Conservation (phyloP, 2,888 invertebrate genomes). For the Dicroscelio sp. region DNA sequence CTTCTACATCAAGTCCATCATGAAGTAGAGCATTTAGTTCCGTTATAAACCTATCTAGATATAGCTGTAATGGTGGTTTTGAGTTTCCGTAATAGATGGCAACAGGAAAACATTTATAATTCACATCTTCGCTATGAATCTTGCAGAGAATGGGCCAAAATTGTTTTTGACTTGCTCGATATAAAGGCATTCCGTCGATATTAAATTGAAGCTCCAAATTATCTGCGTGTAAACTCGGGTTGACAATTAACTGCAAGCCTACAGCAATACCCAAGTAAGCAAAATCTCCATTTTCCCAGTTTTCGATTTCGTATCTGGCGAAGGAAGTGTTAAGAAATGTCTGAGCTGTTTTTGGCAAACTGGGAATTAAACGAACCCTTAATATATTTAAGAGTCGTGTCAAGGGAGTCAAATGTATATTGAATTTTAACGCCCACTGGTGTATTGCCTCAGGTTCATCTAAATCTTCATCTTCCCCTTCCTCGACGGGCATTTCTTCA, state of each 20-base stretch:
- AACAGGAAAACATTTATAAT: slow-evolving; percentile 76
- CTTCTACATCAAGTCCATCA: slow-evolving; percentile 10
- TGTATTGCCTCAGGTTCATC: too few species aligned
- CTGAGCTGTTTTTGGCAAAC: too few species aligned
- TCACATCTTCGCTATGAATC: slow-evolving; percentile 39
- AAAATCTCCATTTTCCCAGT: slow-evolving; percentile 59
- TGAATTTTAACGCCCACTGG: too few species aligned
- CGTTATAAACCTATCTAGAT: slow-evolving; percentile 54
- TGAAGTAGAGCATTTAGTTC: slow-evolving; percentile 8
- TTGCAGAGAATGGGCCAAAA: slow-evolving; percentile 78
- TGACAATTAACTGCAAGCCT: slow-evolving; percentile 69
- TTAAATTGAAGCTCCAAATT: slow-evolving; percentile 69
- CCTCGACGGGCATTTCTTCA: too few species aligned
- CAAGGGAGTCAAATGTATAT: too few species aligned
- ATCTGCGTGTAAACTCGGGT: slow-evolving; percentile 56
- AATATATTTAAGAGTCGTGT: too few species aligned
- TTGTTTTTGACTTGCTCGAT: slow-evolving; percentile 61
- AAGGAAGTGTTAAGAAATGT: too few species aligned
- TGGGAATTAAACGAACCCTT: too few species aligned
- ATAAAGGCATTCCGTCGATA: slow-evolving; percentile 66
- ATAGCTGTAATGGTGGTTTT: slow-evolving; percentile 70
- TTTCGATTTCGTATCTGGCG: too few species aligned
- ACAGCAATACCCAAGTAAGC: slow-evolving; percentile 72
- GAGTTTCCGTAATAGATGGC: slow-evolving; percentile 69
- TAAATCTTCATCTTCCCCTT: too few species aligned